These are phyloP conservation scores for Mesorhabditis belari DNA, from an alignment of 2,888 invertebrate species.

Conservation along the genomic window DNA sequence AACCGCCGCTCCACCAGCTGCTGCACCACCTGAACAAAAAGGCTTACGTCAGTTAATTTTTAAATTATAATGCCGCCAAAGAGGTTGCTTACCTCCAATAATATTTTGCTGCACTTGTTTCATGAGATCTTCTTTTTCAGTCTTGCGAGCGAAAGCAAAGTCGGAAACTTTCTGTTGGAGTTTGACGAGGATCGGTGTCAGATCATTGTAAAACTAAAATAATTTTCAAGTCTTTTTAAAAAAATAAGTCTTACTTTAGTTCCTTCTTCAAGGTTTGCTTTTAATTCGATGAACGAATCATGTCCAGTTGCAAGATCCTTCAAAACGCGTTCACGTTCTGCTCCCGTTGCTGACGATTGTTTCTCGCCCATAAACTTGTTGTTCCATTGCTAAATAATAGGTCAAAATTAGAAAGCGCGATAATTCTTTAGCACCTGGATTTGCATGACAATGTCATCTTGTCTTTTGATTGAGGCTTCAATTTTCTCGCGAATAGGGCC, in stretches of 20 bases:
- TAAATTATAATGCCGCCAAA: background rate
- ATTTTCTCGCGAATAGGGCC: constrained; percentile 74
- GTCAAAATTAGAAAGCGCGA: background rate
- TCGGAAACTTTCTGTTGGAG: constrained; percentile 96
- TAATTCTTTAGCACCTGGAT: constrained; percentile 55
- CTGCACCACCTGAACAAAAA: background rate
- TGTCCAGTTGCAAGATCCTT: constrained; percentile 76
- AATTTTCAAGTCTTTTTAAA: background rate
- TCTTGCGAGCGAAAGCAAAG: constrained; percentile 95
- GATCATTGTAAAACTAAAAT: constrained; percentile 62
- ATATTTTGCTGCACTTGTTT: constrained; percentile 72
- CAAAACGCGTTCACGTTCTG: constrained; percentile 57
- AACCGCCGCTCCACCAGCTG: background rate
- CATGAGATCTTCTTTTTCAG: constrained; percentile 94
- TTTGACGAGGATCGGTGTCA: constrained; percentile 74
- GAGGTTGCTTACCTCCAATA: constrained; percentile 23
- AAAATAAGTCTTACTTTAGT: constrained; percentile 67
- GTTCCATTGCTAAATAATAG: constrained; percentile 57
- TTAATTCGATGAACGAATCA: constrained; percentile 84
- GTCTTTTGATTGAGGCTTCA: constrained; percentile 68
- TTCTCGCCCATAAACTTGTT: constrained; percentile 63
- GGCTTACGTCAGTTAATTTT: background rate
- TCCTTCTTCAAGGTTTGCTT: constrained; percentile 85
- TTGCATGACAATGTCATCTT: constrained; percentile 65
- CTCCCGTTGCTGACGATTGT: constrained; percentile 59